A percentile compares a stretch with the other conserved stretches of the same genome.
phyloP scores from a whole-genome alignment of 2,888 invertebrate genomes.

The Unio delphinus region DNA sequence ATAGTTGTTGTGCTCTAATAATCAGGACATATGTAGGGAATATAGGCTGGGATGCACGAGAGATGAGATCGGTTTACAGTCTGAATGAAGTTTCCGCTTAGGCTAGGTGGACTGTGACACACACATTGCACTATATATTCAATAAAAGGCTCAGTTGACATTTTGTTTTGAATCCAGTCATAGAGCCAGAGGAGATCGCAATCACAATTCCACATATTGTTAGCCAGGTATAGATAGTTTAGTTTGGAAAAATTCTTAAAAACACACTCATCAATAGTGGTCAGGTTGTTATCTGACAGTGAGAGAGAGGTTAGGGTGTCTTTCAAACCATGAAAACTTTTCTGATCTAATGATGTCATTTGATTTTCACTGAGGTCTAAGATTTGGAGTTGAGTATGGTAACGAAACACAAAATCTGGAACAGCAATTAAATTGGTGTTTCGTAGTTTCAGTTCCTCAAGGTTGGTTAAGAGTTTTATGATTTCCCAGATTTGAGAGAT shows the following conservation, averaged over 20 bases:
- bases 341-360: conserved; percentile 43
- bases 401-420: conserved; percentile 47
- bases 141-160: conserved; percentile 7
- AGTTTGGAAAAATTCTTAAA: conserved; percentile 41
- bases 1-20: conserved; percentile 33
- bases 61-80: conserved; percentile 17
- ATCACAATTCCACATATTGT: conserved; percentile 86
- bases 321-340: conserved; percentile 49
- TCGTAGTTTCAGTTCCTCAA: too few species aligned
- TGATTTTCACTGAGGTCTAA: conserved; percentile 47
- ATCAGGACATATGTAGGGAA: conserved; percentile 24
- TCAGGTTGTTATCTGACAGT: conserved; percentile 44
- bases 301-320: conserved; percentile 33
- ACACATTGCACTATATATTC: conserved; percentile 8
- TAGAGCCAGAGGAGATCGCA: conserved; percentile 87
- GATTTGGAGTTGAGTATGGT: conserved; percentile 36
- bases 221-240: conserved; percentile 76
- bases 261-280: conserved; percentile 43
- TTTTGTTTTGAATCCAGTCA: conserved; percentile 47
- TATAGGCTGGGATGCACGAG: conserved; percentile 19
- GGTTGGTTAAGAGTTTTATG: too few species aligned
- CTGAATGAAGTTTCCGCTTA: conserved; percentile 15
- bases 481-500: too few species aligned
- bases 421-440: conserved; percentile 25
- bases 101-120: conserved; percentile 22